These are phyloP conservation scores for Mamestra configurata DNA, from an alignment of 1,140 invertebrate genomes.

Conservation along the genomic window DNA sequence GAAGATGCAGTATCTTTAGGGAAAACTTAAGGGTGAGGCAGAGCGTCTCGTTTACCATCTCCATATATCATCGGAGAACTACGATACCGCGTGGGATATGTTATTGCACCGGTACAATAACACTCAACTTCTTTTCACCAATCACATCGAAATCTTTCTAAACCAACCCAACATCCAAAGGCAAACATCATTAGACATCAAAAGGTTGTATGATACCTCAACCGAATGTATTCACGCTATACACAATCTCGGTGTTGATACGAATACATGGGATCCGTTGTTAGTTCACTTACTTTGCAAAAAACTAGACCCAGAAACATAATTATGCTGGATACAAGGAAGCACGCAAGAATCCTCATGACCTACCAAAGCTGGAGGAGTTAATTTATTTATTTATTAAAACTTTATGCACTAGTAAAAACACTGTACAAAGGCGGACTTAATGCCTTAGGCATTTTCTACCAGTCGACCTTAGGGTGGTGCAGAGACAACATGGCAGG, in stretches of 20 bases:
- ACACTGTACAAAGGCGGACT: too few relatives aligned
- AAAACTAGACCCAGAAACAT: not conserved
- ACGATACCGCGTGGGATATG: constrained; percentile 1
- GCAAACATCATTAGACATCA: not conserved
- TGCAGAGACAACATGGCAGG: too few relatives aligned
- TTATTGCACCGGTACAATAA: constrained; percentile 1
- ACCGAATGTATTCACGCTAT: constrained; percentile 2
- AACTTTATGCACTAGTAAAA: too few relatives aligned
- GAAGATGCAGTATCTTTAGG: constrained; percentile 37
- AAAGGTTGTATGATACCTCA: not conserved
- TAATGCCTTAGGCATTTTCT: too few relatives aligned
- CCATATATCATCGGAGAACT: constrained; percentile 33
- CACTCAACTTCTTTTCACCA: not conserved
- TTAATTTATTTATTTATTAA: too few relatives aligned
- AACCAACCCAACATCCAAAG: not conserved
- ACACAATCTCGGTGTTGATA: not conserved
- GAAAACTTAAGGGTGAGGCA: constrained; percentile 33
- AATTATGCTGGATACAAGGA: constrained; percentile 1
- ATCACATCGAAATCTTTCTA: not conserved
- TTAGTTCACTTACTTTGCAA: not conserved
- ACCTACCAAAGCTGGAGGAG: not conserved
- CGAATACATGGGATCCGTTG: not conserved
- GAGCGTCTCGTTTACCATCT: constrained; percentile 43
- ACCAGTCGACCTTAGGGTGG: too few relatives aligned
- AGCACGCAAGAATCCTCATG: not conserved